A percentile compares a stretch with the other conserved stretches of the same genome.
Evolutionary conservation across 2,888 invertebrate genomes (phyloP).

Genomic region (Apotomis betuletana): DNA sequence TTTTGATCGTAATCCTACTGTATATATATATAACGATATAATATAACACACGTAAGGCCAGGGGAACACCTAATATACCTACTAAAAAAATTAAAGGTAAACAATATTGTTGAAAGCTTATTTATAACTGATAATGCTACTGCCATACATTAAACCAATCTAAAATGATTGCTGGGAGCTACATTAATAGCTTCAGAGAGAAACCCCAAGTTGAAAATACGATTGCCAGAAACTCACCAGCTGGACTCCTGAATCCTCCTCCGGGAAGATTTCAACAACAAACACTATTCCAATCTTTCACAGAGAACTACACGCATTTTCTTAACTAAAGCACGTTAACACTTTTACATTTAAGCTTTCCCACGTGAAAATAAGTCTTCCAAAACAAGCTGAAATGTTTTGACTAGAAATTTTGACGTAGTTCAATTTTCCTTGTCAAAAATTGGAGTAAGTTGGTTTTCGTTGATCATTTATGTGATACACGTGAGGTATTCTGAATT

Average conservation of each 20-base stretch:
- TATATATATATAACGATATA: neutral
- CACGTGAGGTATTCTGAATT: neutral
- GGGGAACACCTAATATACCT: neutral
- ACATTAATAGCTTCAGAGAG: conserved; percentile 43
- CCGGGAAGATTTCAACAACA: conserved; percentile 51
- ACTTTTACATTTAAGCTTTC: conserved; percentile 44
- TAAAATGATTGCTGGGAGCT: conserved; percentile 42
- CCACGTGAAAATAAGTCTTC: conserved; percentile 47
- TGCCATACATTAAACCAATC: conserved; percentile 7
- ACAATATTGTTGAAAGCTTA: conserved; percentile 3
- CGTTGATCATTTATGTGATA: conserved; percentile 28
- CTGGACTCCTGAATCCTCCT: conserved; percentile 61
- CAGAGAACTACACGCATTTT: conserved; percentile 47
- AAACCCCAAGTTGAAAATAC: conserved; percentile 50
- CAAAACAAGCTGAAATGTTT: conserved; percentile 72
- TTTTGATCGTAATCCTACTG: too few species aligned
- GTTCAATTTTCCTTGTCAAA: conserved; percentile 51
- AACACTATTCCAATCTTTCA: conserved; percentile 51
- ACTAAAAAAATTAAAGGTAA: neutral
- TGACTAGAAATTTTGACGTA: conserved; percentile 58
- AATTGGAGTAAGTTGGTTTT: conserved; percentile 51
- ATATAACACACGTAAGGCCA: neutral
- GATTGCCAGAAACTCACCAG: conserved; percentile 59
- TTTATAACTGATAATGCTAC: neutral
- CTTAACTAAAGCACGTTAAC: conserved; percentile 30